A percentile compares a stretch with the other conserved stretches of the same genome.
Evolutionary conservation across 2,113 vertebrate genomes (phyloP).

Genomic region (Peromyscus polionotus): DNA sequence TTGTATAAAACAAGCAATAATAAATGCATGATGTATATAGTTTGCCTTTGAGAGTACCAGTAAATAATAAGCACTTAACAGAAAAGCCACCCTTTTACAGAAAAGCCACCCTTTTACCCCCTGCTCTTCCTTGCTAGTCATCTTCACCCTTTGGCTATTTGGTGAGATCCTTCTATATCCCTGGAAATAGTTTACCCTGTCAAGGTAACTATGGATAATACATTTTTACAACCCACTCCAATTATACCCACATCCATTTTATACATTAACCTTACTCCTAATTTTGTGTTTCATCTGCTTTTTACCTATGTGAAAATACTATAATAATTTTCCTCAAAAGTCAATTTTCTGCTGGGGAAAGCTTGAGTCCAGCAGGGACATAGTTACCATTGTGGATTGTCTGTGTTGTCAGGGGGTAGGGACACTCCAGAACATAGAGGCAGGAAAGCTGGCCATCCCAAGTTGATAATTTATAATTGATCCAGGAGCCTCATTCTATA

Average conservation of each 20-base stretch:
- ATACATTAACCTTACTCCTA: not conserved
- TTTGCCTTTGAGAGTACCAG: not conserved
- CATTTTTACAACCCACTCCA: not conserved
- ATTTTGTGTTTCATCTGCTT: constrained; percentile 51
- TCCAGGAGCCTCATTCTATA: constrained; percentile 61
- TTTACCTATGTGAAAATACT: constrained; percentile 45
- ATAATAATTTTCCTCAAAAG: constrained; percentile 32
- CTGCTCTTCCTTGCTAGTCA: not conserved
- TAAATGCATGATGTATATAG: not conserved
- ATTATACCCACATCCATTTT: not conserved
- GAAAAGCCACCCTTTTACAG: not conserved
- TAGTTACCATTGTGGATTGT: not conserved
- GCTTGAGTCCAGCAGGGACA: not conserved
- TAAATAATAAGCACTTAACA: not conserved
- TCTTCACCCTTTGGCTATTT: not conserved
- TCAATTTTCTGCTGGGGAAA: not conserved
- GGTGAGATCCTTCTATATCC: not conserved
- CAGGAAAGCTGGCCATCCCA: not conserved
- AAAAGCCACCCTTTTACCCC: not conserved
- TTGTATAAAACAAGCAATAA: constrained; percentile 2
- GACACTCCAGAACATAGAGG: not conserved
- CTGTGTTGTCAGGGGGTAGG: not conserved
- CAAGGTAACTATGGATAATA: not conserved
- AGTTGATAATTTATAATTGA: constrained; percentile 65
- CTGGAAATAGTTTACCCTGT: not conserved